Percentiles rank a stretch among this genome's conserved stretches.
Conservation (phyloP, 2,888 invertebrate genomes). For the Drosophila greeni region DNA sequence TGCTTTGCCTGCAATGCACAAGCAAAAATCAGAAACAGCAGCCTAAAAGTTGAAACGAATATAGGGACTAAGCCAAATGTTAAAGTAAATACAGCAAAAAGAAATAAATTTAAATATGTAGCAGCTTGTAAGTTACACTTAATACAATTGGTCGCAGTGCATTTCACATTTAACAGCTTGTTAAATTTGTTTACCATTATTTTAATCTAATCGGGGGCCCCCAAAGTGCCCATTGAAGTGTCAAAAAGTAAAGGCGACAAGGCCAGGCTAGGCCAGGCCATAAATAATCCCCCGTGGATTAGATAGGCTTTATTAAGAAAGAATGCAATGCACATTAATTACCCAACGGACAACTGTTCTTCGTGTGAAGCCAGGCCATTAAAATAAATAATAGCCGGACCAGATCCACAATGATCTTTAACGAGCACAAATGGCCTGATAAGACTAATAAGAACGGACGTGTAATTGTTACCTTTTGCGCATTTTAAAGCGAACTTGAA, state of each 20-base stretch:
- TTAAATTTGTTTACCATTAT: constrained; percentile 15
- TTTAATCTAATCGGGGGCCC: constrained; percentile 31
- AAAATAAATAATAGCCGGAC: constrained; percentile 1
- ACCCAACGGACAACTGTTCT: not conserved
- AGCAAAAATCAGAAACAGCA: not conserved
- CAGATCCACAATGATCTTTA: not conserved
- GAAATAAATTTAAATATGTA: not conserved
- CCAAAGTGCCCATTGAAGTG: constrained; percentile 21
- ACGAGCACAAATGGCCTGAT: not conserved
- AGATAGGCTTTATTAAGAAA: constrained; percentile 2
- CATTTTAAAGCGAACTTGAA: not conserved
- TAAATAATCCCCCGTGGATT: not conserved
- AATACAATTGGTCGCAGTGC: too few relatives aligned
- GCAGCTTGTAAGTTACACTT: too few relatives aligned
- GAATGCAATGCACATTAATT: not conserved
- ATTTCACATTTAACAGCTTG: not conserved
- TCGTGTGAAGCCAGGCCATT: not conserved
- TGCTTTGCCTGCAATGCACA: not conserved
- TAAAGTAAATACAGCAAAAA: too few relatives aligned
- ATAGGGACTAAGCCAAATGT: too few relatives aligned
- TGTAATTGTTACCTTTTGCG: constrained; percentile 3
- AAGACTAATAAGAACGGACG: constrained; percentile 5
- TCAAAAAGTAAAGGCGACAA: constrained; percentile 9
- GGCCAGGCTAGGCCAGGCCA: constrained; percentile 1
- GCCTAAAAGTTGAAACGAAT: too few relatives aligned